Percentiles rank a stretch among this genome's conserved stretches.
Conservation (phyloP, 2,888 invertebrate species). For the Trachelus tabidus region DNA sequence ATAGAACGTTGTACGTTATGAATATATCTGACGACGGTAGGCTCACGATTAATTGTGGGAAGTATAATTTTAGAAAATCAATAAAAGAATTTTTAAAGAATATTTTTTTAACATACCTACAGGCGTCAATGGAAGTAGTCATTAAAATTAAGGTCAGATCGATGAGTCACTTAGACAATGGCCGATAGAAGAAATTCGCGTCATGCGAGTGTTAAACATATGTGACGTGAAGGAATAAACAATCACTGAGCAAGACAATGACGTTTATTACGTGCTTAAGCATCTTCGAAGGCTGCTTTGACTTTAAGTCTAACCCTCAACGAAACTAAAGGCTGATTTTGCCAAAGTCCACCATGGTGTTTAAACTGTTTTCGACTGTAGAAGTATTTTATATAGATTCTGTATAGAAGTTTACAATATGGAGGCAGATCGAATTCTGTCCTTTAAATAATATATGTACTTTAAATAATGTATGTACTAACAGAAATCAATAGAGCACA, state of each 20-base stretch:
- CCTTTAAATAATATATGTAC: constrained; percentile 22
- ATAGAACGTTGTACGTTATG: not conserved
- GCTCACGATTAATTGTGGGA: not conserved
- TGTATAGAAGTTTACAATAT: not conserved
- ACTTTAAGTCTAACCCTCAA: not conserved
- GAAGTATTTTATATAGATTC: not conserved
- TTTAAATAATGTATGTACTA: constrained; percentile 24
- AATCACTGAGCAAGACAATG: not conserved
- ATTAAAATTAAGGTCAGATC: not conserved
- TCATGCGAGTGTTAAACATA: not conserved
- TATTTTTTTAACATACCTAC: not conserved
- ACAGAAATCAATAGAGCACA: constrained; percentile 4
- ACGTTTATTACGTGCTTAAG: not conserved
- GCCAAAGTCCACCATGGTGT: no score
- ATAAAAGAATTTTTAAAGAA: not conserved
- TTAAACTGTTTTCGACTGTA: not conserved
- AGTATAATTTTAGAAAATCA: not conserved
- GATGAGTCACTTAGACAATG: not conserved
- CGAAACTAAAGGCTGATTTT: not conserved
- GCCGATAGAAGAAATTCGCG: not conserved
- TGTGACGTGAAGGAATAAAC: not conserved
- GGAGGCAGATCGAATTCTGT: constrained; percentile 4
- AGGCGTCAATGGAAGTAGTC: not conserved
- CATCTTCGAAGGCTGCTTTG: not conserved
- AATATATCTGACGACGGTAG: not conserved